A percentile compares a stretch with the other conserved stretches of the same genome.
Evolutionary conservation across 2,797 vertebrate species (phyloP).

Genomic region (Poeciliopsis gracilis): DNA sequence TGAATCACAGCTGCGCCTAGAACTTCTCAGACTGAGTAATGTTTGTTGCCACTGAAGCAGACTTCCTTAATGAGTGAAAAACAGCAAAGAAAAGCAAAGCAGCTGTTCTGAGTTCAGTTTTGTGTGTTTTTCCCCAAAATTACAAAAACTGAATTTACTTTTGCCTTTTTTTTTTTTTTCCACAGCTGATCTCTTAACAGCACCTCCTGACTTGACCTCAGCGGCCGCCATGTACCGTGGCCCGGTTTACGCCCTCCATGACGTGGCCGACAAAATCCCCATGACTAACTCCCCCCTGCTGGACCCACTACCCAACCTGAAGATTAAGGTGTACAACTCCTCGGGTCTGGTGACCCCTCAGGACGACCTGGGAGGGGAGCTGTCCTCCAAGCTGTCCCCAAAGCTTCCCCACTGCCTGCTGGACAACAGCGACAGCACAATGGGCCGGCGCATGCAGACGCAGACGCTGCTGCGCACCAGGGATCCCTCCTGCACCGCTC

Average conservation of each 20-base stretch:
- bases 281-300: slow-evolving; percentile 98
- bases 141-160: neutral
- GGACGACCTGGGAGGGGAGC: slow-evolving; percentile 91
- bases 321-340: slow-evolving; percentile 98
- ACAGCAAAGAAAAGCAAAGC: slow-evolving; percentile 48
- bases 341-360: slow-evolving; percentile 92
- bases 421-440: slow-evolving; percentile 87
- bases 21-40: slow-evolving; percentile 63
- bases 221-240: slow-evolving; percentile 96
- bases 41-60: slow-evolving; percentile 58
- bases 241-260: slow-evolving; percentile 94
- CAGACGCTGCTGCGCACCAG: slow-evolving; percentile 91
- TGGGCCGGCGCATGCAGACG: slow-evolving; percentile 92
- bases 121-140: slow-evolving; percentile 5
- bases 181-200: slow-evolving; percentile 90
- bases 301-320: slow-evolving; percentile 94
- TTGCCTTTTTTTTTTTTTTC: slow-evolving; percentile 5
- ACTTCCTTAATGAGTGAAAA: slow-evolving; percentile 66
- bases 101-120: slow-evolving; percentile 28
- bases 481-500: slow-evolving; percentile 91
- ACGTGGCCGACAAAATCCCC: slow-evolving; percentile 97
- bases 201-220: slow-evolving; percentile 95
- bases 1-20: slow-evolving; percentile 67
- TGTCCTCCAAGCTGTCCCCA: slow-evolving; percentile 92
- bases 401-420: slow-evolving; percentile 92